A percentile compares a stretch with the other conserved stretches of the same genome.
phyloP scores from a whole-genome alignment of 2,888 invertebrate species.

The Aethes cnicana region DNA sequence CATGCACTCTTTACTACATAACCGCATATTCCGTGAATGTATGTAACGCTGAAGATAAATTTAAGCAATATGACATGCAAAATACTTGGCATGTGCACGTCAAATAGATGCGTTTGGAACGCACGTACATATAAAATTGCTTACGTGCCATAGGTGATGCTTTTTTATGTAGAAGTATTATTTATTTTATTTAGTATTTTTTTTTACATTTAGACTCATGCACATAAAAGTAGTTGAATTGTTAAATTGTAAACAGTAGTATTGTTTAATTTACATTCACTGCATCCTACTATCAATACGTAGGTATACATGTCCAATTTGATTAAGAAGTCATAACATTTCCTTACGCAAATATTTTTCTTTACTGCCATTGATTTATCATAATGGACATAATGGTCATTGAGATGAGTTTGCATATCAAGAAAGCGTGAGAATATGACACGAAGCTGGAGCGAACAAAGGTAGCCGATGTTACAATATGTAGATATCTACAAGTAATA shows the following conservation, averaged over 20 bases:
- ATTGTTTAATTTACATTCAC: conserved; percentile 56
- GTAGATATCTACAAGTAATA: neutral
- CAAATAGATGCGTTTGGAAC: too few species aligned
- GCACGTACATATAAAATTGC: too few species aligned
- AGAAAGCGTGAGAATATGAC: conserved; percentile 53
- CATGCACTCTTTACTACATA: conserved; percentile 48
- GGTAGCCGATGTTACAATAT: conserved; percentile 7
- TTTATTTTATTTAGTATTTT: too few species aligned
- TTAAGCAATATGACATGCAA: neutral
- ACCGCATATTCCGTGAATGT: neutral
- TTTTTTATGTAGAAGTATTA: too few species aligned
- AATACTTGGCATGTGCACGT: too few species aligned
- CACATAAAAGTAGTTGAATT: neutral
- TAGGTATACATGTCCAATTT: conserved; percentile 49
- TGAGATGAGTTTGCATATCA: conserved; percentile 43
- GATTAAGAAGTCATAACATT: conserved; percentile 58
- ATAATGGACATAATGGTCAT: conserved; percentile 52
- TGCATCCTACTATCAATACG: conserved; percentile 42
- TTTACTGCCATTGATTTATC: conserved; percentile 55
- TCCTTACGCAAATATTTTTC: conserved; percentile 62
- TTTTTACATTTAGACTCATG: too few species aligned
- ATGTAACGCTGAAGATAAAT: neutral
- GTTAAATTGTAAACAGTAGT: conserved; percentile 22
- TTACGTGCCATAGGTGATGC: too few species aligned
- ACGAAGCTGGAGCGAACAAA: conserved; percentile 31